Percentiles rank a stretch among this genome's conserved stretches.
Evolutionary conservation across 1,140 invertebrate genomes (phyloP).

Genomic region (Nasonia vitripennis): DNA sequence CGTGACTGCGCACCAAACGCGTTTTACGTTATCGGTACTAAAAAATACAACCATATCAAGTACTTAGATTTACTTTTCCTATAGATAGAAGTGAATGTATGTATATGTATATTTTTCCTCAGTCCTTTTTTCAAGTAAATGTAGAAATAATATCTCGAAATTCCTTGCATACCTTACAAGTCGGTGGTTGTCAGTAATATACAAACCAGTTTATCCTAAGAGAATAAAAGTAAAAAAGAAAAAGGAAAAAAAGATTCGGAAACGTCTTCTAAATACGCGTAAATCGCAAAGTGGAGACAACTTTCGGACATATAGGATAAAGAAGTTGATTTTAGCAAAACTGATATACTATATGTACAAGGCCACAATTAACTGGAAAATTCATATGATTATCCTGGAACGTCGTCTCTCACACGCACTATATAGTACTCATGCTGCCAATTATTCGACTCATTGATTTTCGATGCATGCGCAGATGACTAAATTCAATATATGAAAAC

Average conservation of each 20-base stretch:
- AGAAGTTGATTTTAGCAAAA: too few relatives aligned
- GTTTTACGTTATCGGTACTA: not conserved
- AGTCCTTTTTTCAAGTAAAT: not conserved
- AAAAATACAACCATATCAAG: constrained; percentile 41
- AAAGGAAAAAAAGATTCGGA: not conserved
- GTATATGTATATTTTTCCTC: not conserved
- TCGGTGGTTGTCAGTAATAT: too few relatives aligned
- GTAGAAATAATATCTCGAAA: constrained; percentile 15
- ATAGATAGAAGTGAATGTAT: constrained; percentile 24
- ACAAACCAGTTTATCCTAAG: too few relatives aligned
- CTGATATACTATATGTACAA: too few relatives aligned
- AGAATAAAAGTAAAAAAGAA: not conserved
- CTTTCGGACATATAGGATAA: too few relatives aligned
- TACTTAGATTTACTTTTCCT: constrained; percentile 20
- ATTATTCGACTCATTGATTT: not conserved
- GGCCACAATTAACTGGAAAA: too few relatives aligned
- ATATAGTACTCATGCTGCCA: not conserved
- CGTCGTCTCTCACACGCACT: not conserved
- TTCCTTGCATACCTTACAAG: not conserved
- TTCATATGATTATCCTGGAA: not conserved
- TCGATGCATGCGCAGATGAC: not conserved
- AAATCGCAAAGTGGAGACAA: too few relatives aligned
- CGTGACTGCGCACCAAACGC: not conserved
- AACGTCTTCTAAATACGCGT: too few relatives aligned
- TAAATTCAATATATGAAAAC: not conserved